Evolutionary conservation across 92 coral and sea anemone species (phyloP).

Genomic region (Pocillopora grandis): DNA sequence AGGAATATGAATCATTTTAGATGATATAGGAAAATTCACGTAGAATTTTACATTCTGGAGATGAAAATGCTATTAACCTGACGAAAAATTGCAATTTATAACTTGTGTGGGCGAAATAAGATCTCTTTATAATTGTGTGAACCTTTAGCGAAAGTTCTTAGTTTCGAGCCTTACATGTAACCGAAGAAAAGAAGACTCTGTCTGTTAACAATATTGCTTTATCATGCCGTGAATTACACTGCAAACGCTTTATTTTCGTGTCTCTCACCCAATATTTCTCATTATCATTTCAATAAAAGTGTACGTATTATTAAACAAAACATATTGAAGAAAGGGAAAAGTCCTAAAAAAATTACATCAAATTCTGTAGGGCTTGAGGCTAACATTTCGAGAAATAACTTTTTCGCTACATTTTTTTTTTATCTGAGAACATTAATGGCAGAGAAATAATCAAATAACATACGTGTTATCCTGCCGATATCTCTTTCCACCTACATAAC

Average conservation of each 20-base stretch:
- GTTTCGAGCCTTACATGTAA: too few relatives aligned
- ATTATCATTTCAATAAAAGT: constrained; percentile 24
- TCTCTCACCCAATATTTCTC: constrained; percentile 9
- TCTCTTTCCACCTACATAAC: constrained; percentile 5
- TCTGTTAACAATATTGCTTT: constrained; percentile 17
- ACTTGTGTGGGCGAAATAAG: neutral
- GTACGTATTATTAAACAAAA: constrained; percentile 14
- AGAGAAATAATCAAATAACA: neutral
- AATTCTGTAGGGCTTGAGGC: neutral
- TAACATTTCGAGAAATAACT: neutral
- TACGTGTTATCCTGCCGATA: neutral
- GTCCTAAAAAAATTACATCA: neutral
- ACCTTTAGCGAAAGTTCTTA: neutral
- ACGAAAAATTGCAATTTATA: neutral
- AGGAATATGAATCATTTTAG: neutral
- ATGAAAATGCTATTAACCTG: neutral
- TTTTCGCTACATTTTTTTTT: neutral
- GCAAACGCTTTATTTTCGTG: constrained; percentile 17
- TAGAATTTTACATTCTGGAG: neutral
- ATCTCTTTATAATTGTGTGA: neutral
- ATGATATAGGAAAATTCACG: neutral
- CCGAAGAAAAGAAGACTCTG: neutral
- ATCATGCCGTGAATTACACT: neutral
- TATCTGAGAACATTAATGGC: too few relatives aligned
- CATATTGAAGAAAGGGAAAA: neutral